Conservation (phyloP, 1,140 invertebrate species). For the Trichonephila clavipes region DNA sequence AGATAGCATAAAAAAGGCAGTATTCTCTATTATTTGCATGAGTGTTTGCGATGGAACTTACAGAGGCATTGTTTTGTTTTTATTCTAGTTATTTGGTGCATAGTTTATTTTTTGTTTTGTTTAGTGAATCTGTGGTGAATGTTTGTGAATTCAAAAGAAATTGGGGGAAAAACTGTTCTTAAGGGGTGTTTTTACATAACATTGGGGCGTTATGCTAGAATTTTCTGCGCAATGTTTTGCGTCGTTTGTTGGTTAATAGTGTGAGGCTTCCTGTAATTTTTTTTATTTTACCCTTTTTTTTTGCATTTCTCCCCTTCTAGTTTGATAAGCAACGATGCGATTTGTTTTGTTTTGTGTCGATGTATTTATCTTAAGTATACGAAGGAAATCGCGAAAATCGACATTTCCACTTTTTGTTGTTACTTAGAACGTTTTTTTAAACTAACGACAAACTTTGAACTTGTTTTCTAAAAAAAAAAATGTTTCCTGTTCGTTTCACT, state of each 20-base stretch:
- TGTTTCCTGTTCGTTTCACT: too few species aligned
- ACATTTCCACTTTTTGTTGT: too few species aligned
- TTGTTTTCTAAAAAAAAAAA: too few species aligned
- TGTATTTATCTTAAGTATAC: too few species aligned
- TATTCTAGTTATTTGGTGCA: neutral
- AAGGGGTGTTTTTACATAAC: neutral
- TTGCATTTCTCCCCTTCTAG: neutral
- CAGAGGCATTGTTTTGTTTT: neutral
- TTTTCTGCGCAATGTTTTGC: neutral
- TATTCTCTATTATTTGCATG: neutral
- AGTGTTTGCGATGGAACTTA: neutral
- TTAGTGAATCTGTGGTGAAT: neutral
- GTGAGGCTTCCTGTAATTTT: neutral
- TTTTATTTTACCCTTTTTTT: neutral
- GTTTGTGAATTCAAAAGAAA: neutral
- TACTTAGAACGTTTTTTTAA: too few species aligned
- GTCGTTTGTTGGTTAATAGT: neutral
- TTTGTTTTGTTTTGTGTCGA: neutral
- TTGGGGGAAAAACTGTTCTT: neutral
- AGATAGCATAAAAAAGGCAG: neutral
- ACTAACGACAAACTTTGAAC: too few species aligned
- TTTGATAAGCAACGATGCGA: neutral
- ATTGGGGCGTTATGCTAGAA: neutral
- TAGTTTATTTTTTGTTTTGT: neutral
- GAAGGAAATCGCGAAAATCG: too few species aligned